Percentiles rank a stretch among this genome's conserved stretches.
phyloP scores from a whole-genome alignment of 2,797 vertebrate species.

The Megaceryle alcyon region DNA sequence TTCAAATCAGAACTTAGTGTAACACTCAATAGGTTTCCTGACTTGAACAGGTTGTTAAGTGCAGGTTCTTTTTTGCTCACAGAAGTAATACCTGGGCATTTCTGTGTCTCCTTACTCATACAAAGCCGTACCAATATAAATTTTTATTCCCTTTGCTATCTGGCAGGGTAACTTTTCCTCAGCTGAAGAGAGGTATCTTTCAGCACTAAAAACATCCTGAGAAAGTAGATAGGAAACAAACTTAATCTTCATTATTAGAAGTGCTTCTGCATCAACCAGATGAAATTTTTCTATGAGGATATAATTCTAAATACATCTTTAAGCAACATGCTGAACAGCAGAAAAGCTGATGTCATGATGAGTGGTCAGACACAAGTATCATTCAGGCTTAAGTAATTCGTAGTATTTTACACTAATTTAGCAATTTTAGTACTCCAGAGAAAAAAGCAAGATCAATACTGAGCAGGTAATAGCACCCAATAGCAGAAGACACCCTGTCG shows the following conservation, averaged over 20 bases:
- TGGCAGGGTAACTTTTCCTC: background rate
- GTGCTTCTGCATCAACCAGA: background rate
- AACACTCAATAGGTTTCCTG: conserved; percentile 19
- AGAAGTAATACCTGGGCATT: background rate
- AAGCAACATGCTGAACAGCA: background rate
- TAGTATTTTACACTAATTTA: background rate
- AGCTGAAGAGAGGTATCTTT: background rate
- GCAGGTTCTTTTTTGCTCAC: conserved; percentile 14
- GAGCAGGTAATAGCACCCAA: background rate
- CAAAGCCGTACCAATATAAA: background rate
- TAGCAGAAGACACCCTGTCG: background rate
- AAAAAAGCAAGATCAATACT: background rate
- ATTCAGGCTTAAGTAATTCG: background rate
- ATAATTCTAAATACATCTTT: background rate
- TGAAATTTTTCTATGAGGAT: background rate
- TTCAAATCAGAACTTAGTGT: conserved; percentile 42
- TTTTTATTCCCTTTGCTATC: background rate
- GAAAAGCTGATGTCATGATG: rapidly evolving
- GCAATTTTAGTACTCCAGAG: background rate
- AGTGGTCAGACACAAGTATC: background rate
- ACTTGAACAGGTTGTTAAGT: conserved; percentile 20
- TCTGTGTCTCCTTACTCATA: background rate
- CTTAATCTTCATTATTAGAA: background rate
- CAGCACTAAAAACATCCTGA: background rate
- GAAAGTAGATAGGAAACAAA: background rate